These are phyloP conservation scores for Patagioenas fasciata DNA, from an alignment of 2,113 vertebrate genomes.

Conservation along the genomic window DNA sequence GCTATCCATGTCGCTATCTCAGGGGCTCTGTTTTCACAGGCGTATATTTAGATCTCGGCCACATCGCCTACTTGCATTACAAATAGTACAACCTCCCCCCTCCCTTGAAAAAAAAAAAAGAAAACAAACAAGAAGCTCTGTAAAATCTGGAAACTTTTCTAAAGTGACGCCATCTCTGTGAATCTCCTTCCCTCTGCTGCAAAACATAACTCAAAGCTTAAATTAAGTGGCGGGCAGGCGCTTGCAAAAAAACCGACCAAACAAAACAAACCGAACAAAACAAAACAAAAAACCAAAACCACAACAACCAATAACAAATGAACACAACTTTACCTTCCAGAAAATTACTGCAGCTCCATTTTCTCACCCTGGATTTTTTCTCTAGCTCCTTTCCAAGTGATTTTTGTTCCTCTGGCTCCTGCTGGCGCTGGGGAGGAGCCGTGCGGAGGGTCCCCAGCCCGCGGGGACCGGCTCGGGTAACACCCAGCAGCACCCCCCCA, in stretches of 20 bases:
- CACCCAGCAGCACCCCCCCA: not conserved
- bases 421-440: slow-evolving; percentile 38
- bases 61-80: not conserved
- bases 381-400: not conserved
- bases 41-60: slow-evolving; percentile 44
- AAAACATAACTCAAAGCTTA: not conserved
- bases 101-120: not conserved
- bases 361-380: not conserved
- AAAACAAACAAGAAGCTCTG: not conserved
- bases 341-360: slow-evolving; percentile 18
- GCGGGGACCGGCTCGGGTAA: not conserved
- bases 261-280: not conserved
- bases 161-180: slow-evolving; percentile 14
- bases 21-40: slow-evolving; percentile 28
- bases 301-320: not conserved
- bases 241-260: not conserved
- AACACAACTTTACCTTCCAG: slow-evolving; percentile 37
- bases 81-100: not conserved
- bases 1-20: slow-evolving; percentile 24
- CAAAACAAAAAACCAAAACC: not conserved
- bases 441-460: not conserved
- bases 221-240: not conserved
- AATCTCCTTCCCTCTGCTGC: not conserved
- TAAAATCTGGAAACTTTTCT: slow-evolving; percentile 41
- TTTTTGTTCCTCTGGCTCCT: not conserved